Evolutionary conservation across 1,140 invertebrate genomes (phyloP), one percentile per base, ranked within the genome.

Genomic region (Littorina saxatilis): DNA sequence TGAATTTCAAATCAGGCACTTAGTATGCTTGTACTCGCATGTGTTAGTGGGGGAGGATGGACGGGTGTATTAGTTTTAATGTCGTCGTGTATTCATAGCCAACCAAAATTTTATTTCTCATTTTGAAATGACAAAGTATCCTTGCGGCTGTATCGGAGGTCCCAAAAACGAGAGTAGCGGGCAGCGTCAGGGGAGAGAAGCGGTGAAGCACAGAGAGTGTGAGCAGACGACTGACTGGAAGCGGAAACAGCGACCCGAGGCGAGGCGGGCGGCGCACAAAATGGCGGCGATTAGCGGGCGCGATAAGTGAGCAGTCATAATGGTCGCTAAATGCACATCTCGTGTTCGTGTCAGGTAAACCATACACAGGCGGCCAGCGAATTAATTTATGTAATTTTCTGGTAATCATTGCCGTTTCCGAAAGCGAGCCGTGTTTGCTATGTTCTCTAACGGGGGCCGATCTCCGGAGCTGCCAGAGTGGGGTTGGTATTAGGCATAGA

Each of bases 331-430:
- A 73, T 73, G 70, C 70, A 73, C 23, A 73, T 73, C 70, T 29
- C 70, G 43, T 73, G 70, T 73, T 73, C 70, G 70, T 73, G 70
- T 73, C 70, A 73, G 70, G 70, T 73, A 73, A 73, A 73, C 70
- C 37, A 73, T 73, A 73, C 70, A 73, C 70, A 73, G 27, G 70
- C 70, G 27, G 70, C 40, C 23, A 73, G 70, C 70, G 70, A 73
- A 73, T 73, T 73, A 73, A 73, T 73, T 73, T 73, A 73, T 73
- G 70, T 73, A 73, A 73, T 73, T 73, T 73, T 73, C 70, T 47
- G 50, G 70, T 73, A 73, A 73, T 73, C 50, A 73, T 73, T 43
- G 39, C 70, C 29, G 39, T 73, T 73, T 73, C 70, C 70, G 70
- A 73, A 73, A 50, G 43, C 70, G 70, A 73, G 39, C 43, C 11